phyloP scores from a whole-genome alignment of 2,888 invertebrate genomes.

The Drosophila diplacantha region DNA sequence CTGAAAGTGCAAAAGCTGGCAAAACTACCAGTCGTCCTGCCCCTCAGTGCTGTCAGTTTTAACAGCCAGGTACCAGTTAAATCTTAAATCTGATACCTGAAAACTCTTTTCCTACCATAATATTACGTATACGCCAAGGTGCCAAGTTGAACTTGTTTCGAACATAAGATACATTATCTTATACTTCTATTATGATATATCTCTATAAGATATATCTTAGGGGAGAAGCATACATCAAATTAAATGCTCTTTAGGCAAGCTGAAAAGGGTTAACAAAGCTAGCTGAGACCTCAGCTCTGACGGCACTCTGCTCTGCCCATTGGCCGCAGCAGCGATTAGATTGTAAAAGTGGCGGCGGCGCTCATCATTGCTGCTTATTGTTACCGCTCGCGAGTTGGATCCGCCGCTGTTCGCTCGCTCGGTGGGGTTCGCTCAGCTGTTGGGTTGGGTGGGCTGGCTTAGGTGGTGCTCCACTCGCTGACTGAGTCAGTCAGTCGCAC shows the following conservation, averaged over 20 bases:
- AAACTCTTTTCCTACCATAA: background rate
- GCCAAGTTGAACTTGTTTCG: too few relatives aligned
- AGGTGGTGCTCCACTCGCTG: slow-evolving; percentile 7
- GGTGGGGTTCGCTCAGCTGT: slow-evolving; percentile 15
- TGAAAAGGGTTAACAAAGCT: background rate
- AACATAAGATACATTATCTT: background rate
- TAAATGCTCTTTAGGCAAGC: background rate
- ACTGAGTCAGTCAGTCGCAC: slow-evolving; percentile 46
- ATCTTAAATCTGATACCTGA: too few relatives aligned
- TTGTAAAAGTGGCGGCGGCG: slow-evolving; percentile 47
- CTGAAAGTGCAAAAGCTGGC: slow-evolving; percentile 55
- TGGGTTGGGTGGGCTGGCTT: slow-evolving; percentile 10
- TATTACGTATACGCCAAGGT: slow-evolving; percentile 6
- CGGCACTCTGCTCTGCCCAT: slow-evolving; percentile 47
- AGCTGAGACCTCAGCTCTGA: slow-evolving; percentile 4
- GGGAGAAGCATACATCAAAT: background rate
- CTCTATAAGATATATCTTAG: background rate
- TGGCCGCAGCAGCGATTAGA: slow-evolving; percentile 55
- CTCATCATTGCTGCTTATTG: slow-evolving; percentile 29
- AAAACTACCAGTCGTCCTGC: slow-evolving; percentile 12
- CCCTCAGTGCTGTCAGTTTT: background rate
- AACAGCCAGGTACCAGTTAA: background rate
- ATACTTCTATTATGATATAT: background rate
- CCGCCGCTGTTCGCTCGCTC: slow-evolving; percentile 4
- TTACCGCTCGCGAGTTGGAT: slow-evolving; percentile 10